Evolutionary conservation across 2,797 vertebrate species (phyloP).

Genomic region (Pagetopsis macropterus): DNA sequence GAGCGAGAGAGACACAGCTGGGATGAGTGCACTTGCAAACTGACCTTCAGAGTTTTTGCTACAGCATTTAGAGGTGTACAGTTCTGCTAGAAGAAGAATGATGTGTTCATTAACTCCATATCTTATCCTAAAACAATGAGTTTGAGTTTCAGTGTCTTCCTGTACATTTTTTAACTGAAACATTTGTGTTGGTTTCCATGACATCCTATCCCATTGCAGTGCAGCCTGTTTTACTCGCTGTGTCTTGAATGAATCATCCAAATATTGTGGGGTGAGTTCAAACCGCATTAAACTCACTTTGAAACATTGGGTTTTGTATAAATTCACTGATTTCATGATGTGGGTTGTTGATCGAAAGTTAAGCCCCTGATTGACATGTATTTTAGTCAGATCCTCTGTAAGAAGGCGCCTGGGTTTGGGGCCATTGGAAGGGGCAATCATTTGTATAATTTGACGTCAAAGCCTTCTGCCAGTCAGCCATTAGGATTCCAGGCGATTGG

Average conservation of each 20-base stretch:
- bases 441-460: constrained; percentile 52
- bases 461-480: constrained; percentile 41
- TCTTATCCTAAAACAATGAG: constrained; percentile 7
- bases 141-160: constrained; percentile 6
- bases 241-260: constrained; percentile 17
- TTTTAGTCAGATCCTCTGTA: not conserved
- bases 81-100: constrained; percentile 40
- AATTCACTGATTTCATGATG: not conserved
- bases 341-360: not conserved
- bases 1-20: not conserved
- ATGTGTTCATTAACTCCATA: constrained; percentile 32
- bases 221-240: not conserved
- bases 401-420: not conserved
- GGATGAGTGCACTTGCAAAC: constrained; percentile 1
- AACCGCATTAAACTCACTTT: constrained; percentile 20
- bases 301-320: not conserved
- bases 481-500: constrained; percentile 72
- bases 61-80: constrained; percentile 6
- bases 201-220: not conserved
- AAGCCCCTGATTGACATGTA: constrained; percentile 2
- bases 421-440: constrained; percentile 22
- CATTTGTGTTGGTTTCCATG: not conserved
- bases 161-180: constrained; percentile 7
- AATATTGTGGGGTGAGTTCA: not conserved
- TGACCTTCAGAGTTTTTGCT: constrained; percentile 15